Evolutionary conservation across 2,797 vertebrate genomes (phyloP).

Genomic region (Acanthurus leucopareius): DNA sequence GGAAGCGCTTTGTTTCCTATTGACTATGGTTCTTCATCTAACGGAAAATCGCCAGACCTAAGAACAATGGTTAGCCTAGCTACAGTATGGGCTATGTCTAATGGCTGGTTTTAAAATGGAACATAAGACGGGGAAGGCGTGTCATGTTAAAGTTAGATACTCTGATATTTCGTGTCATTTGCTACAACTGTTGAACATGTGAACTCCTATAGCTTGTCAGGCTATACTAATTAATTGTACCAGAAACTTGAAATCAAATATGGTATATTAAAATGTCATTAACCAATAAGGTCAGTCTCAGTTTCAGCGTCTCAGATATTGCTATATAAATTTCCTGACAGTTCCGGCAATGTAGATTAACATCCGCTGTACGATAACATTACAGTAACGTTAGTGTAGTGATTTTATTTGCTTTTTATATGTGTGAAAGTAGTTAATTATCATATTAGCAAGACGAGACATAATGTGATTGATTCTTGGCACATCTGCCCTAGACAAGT

Average conservation of each 20-base stretch:
- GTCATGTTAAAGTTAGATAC: slow-evolving; percentile 50
- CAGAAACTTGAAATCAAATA: neutral
- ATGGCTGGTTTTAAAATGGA: slow-evolving; percentile 57
- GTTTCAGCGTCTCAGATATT: neutral
- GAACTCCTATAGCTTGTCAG: neutral
- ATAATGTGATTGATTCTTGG: neutral
- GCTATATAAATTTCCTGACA: neutral
- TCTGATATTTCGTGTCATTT: neutral
- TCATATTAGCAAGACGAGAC: neutral
- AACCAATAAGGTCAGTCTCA: no score
- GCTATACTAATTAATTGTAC: neutral
- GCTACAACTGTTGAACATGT: neutral
- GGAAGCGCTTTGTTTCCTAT: neutral
- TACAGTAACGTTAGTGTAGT: neutral
- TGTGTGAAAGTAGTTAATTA: neutral
- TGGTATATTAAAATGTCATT: no score
- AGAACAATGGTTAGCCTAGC: slow-evolving; percentile 79
- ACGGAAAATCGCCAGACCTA: slow-evolving; percentile 34
- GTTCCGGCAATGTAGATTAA: neutral
- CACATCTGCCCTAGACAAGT: neutral
- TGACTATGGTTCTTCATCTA: slow-evolving; percentile 5
- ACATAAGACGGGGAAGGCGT: slow-evolving; percentile 64
- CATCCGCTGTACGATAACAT: no score
- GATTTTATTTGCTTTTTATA: neutral
- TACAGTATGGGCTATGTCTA: slow-evolving; percentile 65